Evolutionary conservation across 2,113 vertebrate species (phyloP).

Genomic region (Lepus timidus): DNA sequence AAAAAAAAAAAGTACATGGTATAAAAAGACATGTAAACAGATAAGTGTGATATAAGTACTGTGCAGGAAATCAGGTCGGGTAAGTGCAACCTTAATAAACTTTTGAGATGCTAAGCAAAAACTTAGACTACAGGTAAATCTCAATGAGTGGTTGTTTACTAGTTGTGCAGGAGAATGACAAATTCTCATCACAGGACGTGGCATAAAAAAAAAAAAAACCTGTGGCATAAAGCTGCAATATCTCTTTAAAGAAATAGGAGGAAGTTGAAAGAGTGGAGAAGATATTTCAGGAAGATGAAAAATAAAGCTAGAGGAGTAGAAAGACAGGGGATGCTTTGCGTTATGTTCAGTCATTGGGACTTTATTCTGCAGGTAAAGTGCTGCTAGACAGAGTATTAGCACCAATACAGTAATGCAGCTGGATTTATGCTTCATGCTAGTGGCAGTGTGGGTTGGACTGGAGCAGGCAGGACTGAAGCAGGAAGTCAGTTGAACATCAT

Average conservation of each 20-base stretch:
- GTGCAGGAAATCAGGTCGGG: background rate
- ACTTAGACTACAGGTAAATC: background rate
- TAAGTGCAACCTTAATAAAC: background rate
- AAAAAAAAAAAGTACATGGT: background rate
- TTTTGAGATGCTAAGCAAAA: background rate
- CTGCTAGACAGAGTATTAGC: background rate
- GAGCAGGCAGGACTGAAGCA: too few species aligned
- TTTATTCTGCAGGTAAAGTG: background rate
- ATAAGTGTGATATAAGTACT: background rate
- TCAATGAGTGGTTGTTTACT: background rate
- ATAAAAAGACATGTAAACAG: constrained; percentile 13
- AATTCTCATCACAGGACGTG: background rate
- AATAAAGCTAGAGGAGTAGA: background rate
- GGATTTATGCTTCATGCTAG: background rate
- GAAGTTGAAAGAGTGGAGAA: background rate
- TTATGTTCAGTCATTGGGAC: background rate
- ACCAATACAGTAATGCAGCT: fast-evolving
- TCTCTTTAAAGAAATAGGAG: background rate
- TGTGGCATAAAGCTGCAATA: background rate
- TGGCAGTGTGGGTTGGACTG: background rate
- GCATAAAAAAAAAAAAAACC: background rate
- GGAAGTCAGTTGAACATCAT: background rate
- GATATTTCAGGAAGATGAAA: background rate
- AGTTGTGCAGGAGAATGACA: background rate
- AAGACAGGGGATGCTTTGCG: fast-evolving